These are phyloP conservation scores for Hystrix cristata DNA, from an alignment of 2,113 vertebrate species.

Conservation along the genomic window DNA sequence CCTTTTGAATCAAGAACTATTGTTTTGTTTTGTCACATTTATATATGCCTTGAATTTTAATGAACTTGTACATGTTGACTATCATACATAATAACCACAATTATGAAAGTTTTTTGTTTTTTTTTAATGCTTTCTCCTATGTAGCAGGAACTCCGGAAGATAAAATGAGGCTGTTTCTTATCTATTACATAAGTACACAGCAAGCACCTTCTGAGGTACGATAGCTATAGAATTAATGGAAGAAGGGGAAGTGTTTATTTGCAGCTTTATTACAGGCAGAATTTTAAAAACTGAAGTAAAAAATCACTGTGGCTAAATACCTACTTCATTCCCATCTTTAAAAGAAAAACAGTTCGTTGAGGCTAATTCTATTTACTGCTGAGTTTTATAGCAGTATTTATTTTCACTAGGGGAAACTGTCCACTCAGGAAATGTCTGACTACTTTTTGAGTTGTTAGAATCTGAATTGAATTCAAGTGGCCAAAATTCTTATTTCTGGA, in stretches of 20 bases:
- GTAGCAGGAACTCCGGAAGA: conserved; percentile 98
- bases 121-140: conserved; percentile 48
- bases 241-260: not conserved
- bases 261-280: not conserved
- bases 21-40: conserved; percentile 47
- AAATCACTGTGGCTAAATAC: conserved; percentile 6
- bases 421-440: conserved; percentile 38
- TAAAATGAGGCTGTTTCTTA: conserved; percentile 99
- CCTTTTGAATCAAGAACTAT: not conserved
- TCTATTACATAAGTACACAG: conserved; percentile 96
- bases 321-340: conserved; percentile 59
- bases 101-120: conserved; percentile 32
- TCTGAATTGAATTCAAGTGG: conserved; percentile 48
- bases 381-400: conserved; percentile 63
- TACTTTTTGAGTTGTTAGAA: conserved; percentile 55
- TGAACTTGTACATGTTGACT: not conserved
- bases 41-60: conserved; percentile 45
- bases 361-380: conserved; percentile 36
- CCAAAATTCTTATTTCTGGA: conserved; percentile 62
- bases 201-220: conserved; percentile 96
- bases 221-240: conserved; percentile 60
- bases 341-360: conserved; percentile 58
- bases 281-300: conserved; percentile 66
- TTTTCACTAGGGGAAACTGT: conserved; percentile 33
- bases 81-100: conserved; percentile 24